Evolutionary conservation across 2,797 vertebrate genomes (phyloP).

Genomic region (Chelonia mydas): DNA sequence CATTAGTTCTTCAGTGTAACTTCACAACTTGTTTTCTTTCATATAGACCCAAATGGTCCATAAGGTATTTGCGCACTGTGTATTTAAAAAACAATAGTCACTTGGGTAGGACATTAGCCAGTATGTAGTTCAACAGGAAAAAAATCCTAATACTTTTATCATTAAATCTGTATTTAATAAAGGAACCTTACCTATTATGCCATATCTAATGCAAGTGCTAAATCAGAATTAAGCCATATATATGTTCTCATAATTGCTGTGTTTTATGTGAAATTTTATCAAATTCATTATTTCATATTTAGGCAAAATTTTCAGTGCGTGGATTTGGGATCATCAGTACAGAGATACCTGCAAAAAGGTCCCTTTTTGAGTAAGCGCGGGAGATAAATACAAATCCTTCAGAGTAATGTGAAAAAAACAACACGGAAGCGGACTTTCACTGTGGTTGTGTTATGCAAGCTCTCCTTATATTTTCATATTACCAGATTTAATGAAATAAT

Average conservation of each 20-base stretch:
- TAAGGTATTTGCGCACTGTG: not conserved
- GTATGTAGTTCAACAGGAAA: slow-evolving; percentile 7
- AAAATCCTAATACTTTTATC: not conserved
- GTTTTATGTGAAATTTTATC: not conserved
- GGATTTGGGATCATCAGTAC: not conserved
- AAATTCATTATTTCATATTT: not conserved
- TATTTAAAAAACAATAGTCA: not conserved
- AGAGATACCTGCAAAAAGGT: not conserved
- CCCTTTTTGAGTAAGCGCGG: not conserved
- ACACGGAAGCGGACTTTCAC: not conserved
- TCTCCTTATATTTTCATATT: not conserved
- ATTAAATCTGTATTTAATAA: not conserved
- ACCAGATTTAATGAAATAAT: not conserved
- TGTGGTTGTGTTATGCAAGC: not conserved
- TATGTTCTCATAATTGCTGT: not conserved
- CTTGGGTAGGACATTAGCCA: not conserved
- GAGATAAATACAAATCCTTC: not conserved
- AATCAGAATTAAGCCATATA: not conserved
- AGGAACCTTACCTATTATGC: not conserved
- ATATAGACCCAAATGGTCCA: not conserved
- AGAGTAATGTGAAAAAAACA: not conserved
- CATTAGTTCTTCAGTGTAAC: slow-evolving; percentile 41
- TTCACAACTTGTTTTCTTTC: slow-evolving; percentile 11
- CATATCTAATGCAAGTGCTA: not conserved
- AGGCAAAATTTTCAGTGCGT: not conserved